Evolutionary conservation across 2,888 invertebrate species (phyloP).

Genomic region (Papilio gigon): DNA sequence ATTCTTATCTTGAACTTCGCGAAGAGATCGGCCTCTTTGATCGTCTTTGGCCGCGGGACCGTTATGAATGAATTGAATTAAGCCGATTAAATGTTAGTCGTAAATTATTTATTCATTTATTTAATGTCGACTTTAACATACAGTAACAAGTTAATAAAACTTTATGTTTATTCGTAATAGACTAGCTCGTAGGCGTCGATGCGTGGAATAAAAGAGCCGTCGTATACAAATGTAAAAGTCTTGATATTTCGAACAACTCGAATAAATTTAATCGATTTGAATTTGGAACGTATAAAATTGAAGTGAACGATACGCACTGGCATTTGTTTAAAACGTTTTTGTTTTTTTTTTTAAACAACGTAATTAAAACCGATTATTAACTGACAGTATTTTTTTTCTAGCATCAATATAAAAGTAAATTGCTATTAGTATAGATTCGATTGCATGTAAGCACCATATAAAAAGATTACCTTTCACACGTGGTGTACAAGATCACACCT

Average conservation of each 20-base stretch:
- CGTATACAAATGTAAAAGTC: not conserved
- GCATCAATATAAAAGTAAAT: not conserved
- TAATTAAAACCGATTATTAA: not conserved
- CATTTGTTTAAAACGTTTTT: not conserved
- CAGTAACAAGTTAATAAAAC: not conserved
- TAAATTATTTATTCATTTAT: not conserved
- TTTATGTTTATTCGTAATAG: not conserved
- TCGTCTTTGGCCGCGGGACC: conserved; percentile 56
- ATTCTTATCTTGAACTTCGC: conserved; percentile 73
- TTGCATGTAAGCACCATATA: not conserved
- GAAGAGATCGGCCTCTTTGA: conserved; percentile 68
- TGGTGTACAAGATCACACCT: conserved; percentile 44
- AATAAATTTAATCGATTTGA: not conserved
- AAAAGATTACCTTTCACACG: conserved; percentile 36
- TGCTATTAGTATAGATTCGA: conserved; percentile 17
- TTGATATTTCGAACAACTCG: not conserved
- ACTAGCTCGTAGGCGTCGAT: not conserved
- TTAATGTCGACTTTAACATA: conserved; percentile 7
- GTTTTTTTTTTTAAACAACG: not conserved
- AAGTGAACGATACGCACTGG: not conserved
- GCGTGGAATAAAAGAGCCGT: not conserved
- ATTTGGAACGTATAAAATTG: not conserved
- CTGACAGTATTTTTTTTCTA: not conserved
- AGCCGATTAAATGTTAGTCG: conserved; percentile 42
- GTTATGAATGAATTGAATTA: conserved; percentile 41